Evolutionary conservation across 53 echinoderm and acorn worm species (phyloP), one percentile per base, ranked within the genome.

Genomic region (Holothuria scabra): DNA sequence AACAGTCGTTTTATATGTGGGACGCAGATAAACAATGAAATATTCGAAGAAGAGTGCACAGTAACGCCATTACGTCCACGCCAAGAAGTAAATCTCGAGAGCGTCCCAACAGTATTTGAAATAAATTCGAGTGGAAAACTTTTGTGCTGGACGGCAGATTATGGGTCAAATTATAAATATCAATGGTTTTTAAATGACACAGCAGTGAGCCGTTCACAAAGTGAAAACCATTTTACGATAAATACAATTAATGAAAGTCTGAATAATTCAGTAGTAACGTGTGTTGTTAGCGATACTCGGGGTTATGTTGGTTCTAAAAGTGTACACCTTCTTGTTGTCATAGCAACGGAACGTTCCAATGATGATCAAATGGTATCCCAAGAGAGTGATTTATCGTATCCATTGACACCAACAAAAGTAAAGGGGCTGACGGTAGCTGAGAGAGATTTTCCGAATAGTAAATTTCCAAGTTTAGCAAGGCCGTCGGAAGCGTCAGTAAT

Each of bases 291-390:
- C 33, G 62, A 84, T 32, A 31, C 66, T n/a, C 79, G 69, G 12
- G 85, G 85, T 13, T 89, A 84, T 55, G 60, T 89, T 22, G 89
- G 89, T 8, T 80, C 78, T 46, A 49, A 69, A 4, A 79, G 12
- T 8, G 70, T 85, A 14, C 60, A 79, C 18, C 67, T 89, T 0
- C 26, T 60, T n/a, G 68, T 89, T 46, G 41, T 34, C 28, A 30
- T 34, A 22, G 31, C 44, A 57, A 38, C 20, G 22, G 68, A 38
- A 12, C 4, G 0, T 52, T 52, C 52, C 18, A 1, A 52, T 16
- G 52, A 52, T 52, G 52, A 18, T 52, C 52, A 16, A 18, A 16
- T 52, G 14, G 52, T 52, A 18, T 52, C 52, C 18, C 1, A 3
- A 52, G 18, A 52, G 4, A 8, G 52, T 52, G 1, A 16, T 0